Conservation (phyloP, 2,888 invertebrate species). For the Thera britannica region DNA sequence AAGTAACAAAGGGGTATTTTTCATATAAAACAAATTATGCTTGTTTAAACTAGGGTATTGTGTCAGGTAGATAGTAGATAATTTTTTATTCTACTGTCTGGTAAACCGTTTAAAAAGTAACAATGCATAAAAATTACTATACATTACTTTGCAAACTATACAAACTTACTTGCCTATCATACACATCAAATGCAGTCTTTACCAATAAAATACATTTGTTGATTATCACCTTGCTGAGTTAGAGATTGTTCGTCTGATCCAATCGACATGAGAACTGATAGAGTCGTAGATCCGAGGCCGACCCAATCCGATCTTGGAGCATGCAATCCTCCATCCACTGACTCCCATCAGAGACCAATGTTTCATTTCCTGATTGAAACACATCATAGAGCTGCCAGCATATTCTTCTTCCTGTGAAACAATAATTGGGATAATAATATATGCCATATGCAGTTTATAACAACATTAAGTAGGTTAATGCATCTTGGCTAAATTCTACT, state of each 20-base stretch:
- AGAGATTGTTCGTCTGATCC: conserved; percentile 92
- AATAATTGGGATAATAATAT: not conserved
- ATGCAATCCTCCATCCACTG: conserved; percentile 94
- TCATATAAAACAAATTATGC: not conserved
- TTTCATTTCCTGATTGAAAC: conserved; percentile 88
- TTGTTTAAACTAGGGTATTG: conserved; percentile 1
- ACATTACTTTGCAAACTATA: conserved; percentile 17
- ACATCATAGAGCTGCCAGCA: conserved; percentile 94
- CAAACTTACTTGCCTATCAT: conserved; percentile 30
- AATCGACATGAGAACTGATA: conserved; percentile 92
- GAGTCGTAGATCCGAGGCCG: conserved; percentile 93
- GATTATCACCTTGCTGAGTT: conserved; percentile 75
- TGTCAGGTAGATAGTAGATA: not conserved
- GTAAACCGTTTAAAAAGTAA: conserved; percentile 1
- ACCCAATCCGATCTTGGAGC: conserved; percentile 90
- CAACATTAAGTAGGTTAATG: no score
- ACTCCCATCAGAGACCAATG: conserved; percentile 93
- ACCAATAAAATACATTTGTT: conserved; percentile 32
- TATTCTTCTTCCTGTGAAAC: conserved; percentile 91
- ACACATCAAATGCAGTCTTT: conserved; percentile 62
- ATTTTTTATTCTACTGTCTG: conserved; percentile 14
- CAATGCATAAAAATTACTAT: conserved; percentile 10
- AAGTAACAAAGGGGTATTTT: conserved; percentile 16
- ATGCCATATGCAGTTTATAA: not conserved
- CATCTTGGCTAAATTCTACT: no score